Conservation (phyloP, 2,888 invertebrate species). For the Hartigia nigra region DNA sequence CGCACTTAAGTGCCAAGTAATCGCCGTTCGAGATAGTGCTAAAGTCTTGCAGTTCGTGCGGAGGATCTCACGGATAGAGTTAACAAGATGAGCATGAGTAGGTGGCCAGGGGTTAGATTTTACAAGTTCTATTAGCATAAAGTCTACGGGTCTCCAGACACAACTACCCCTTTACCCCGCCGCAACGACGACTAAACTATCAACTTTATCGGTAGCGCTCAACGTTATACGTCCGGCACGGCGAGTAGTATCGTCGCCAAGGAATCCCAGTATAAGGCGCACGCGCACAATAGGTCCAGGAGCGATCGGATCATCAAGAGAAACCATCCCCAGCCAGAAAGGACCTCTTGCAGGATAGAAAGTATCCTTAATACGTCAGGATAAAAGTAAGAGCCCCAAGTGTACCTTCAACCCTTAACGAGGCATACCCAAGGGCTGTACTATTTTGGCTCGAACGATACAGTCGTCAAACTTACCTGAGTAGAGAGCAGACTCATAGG, state of each 20-base stretch:
- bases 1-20: constrained; percentile 42
- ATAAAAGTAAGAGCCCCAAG: background rate
- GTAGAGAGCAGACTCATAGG: background rate
- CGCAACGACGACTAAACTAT: constrained; percentile 45
- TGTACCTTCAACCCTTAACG: background rate
- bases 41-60: background rate
- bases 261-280: background rate
- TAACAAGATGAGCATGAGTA: constrained; percentile 24
- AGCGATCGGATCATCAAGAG: background rate
- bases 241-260: background rate
- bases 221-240: constrained; percentile 38
- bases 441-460: background rate
- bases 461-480: background rate
- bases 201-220: constrained; percentile 50
- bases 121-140: constrained; percentile 57
- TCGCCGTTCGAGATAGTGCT: constrained; percentile 30
- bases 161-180: constrained; percentile 38
- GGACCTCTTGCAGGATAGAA: background rate
- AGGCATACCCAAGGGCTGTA: background rate
- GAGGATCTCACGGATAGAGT: constrained; percentile 17
- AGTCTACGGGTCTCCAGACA: constrained; percentile 51
- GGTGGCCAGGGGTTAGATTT: constrained; percentile 33
- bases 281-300: background rate
- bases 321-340: background rate
- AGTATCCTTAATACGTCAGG: background rate